phyloP scores from a whole-genome alignment of 2,888 invertebrate genomes.

The Petrolisthes manimaculis region DNA sequence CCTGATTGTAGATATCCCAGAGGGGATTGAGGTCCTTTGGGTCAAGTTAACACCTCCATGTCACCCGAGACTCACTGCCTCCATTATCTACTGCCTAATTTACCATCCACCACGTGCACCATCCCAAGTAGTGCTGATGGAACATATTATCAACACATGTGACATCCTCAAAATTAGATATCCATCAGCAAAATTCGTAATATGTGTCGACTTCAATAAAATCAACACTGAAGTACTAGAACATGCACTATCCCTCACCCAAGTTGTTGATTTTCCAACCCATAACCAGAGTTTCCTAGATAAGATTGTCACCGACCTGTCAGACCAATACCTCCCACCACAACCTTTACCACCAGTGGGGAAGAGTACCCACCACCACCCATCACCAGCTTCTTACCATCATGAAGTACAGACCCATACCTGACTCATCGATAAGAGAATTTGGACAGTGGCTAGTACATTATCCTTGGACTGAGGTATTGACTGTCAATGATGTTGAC shows the following conservation, averaged over 20 bases:
- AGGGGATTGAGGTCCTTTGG: not conserved
- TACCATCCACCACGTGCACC: slow-evolving; percentile 17
- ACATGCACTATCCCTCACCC: not conserved
- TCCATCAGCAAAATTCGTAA: not conserved
- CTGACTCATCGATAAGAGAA: not conserved
- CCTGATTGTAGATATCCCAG: not conserved
- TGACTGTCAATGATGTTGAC: not conserved
- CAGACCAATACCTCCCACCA: not conserved
- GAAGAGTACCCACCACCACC: not conserved
- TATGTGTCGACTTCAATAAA: not conserved
- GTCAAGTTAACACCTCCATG: not conserved
- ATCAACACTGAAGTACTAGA: not conserved
- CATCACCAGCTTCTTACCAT: not conserved
- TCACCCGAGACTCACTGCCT: not conserved
- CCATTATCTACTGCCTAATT: not conserved
- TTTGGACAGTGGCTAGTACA: not conserved
- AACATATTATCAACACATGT: not conserved
- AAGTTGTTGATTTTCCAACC: not conserved
- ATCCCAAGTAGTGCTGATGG: not conserved
- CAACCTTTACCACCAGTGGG: not conserved
- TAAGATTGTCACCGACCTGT: not conserved
- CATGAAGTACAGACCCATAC: not conserved
- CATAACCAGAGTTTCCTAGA: not conserved
- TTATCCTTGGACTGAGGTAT: not conserved
- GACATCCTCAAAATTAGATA: not conserved